Evolutionary conservation across 2,113 vertebrate species (phyloP), one percentile per base, ranked within the genome.

Genomic region (Rattus norvegicus): DNA sequence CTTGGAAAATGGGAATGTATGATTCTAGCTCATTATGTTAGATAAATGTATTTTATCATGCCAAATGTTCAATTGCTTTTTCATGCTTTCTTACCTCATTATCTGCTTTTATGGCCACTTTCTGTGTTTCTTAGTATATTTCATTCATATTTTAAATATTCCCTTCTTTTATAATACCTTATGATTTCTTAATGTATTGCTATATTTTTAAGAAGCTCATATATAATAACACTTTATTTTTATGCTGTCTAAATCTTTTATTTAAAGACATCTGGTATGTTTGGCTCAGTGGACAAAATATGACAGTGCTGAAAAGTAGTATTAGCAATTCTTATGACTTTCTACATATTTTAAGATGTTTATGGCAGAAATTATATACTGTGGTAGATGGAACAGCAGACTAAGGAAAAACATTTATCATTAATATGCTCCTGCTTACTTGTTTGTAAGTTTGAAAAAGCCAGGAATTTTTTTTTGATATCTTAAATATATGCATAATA

Each of bases 321-420:
- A 98, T 98, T 98, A 98, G 97, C 98, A 98, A 98, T 97, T 98
- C 98, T 97, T 98, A 98, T 98, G 98, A 98, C 97, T 98, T 98
- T 97, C 89, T 97, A 98, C 97, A 97, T 97, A 98, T 98, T 98
- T 97, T 97, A 97, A 98, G 91, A 97, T 96, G 97, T 97, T 97
- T 97, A 96, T 98, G 96, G 96, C 91, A 97, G 95, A 95, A 97
- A 96, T 97, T 97, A 94, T 95, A 97, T 97, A 96, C 79, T 97
- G 73, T 97, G 93, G 92, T 95, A 73, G 92, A 87, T 95, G 93
- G 96, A 94, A 92, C 89, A 97, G 77, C 94, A 97, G 93, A 97
- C 63, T 96, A 94, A 89, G 95, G 43, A 97, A 96, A 96, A 97
- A 94, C 92, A 73, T 76, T 90, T 91, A 95, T 96, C 92, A 93